Percentiles rank a stretch among this genome's conserved stretches.
These are phyloP conservation scores for Strigamia crassipes DNA, from an alignment of 2,888 invertebrate genomes.

Conservation along the genomic window DNA sequence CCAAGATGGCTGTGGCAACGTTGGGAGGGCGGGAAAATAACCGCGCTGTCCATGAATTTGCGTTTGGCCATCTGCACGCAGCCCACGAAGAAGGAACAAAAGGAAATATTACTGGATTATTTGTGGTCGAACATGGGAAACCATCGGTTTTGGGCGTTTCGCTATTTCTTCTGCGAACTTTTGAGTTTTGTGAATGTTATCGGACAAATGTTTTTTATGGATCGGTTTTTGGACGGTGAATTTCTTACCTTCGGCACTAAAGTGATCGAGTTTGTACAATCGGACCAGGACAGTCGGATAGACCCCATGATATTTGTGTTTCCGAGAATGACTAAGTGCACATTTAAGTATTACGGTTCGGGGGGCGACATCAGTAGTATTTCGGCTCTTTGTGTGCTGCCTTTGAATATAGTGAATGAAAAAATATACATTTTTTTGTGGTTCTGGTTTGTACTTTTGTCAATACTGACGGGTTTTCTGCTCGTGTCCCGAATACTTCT, in stretches of 20 bases:
- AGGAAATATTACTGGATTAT: constrained; percentile 90
- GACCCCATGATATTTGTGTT: constrained; percentile 95
- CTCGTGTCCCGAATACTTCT: constrained; percentile 70
- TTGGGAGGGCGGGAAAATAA: constrained; percentile 95
- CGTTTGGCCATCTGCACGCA: constrained; percentile 91
- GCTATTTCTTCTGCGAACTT: constrained; percentile 89
- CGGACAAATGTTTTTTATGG: constrained; percentile 96
- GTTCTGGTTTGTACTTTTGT: constrained; percentile 84
- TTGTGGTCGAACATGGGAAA: constrained; percentile 87
- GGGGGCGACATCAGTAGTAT: constrained; percentile 81
- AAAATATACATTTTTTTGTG: constrained; percentile 68
- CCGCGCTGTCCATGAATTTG: constrained; percentile 93
- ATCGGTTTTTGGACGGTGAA: constrained; percentile 91
- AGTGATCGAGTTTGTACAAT: constrained; percentile 86
- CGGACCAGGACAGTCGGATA: constrained; percentile 86
- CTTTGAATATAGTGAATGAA: constrained; percentile 87
- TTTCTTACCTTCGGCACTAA: constrained; percentile 90
- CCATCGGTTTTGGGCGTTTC: constrained; percentile 96
- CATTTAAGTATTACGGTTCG: constrained; percentile 85
- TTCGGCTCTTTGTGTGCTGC: constrained; percentile 88
- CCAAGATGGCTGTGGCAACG: constrained; percentile 96
- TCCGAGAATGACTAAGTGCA: constrained; percentile 80
- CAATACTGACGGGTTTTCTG: constrained; percentile 65
- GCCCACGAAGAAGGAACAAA: constrained; percentile 92
- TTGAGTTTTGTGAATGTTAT: constrained; percentile 86